Conservation (phyloP, 2,797 vertebrate genomes). For the Coregonus sp. region DNA sequence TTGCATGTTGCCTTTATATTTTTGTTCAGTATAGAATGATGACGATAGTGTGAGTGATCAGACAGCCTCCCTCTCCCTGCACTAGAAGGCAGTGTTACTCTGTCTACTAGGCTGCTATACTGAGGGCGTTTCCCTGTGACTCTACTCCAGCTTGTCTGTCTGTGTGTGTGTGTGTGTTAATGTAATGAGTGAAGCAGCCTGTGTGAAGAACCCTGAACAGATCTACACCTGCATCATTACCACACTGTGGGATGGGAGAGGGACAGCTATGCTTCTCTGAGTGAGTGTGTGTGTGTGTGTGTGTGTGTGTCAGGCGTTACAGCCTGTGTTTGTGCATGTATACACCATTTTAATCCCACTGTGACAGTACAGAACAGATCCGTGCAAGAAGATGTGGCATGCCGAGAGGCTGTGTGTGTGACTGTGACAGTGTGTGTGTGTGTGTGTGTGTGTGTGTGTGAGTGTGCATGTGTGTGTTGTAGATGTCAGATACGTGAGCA, state of each 20-base stretch:
- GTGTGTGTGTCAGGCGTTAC: neutral
- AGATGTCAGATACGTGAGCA: neutral
- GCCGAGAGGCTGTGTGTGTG: neutral
- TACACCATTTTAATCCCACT: slow-evolving; percentile 1
- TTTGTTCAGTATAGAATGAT: too few relatives aligned
- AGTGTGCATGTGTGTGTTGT: neutral
- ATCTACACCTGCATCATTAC: slow-evolving; percentile 3
- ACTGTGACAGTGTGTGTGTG: slow-evolving; percentile 2
- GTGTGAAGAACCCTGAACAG: neutral
- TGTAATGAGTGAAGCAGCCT: slow-evolving; percentile 26
- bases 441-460: slow-evolving; percentile 1
- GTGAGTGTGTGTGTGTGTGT: slow-evolving; percentile 1
- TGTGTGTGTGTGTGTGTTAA: slow-evolving; percentile 13
- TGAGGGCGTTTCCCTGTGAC: slow-evolving; percentile 52
- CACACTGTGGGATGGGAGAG: neutral
- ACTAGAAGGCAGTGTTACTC: slow-evolving; percentile 53
- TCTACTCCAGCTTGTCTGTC: slow-evolving; percentile 11
- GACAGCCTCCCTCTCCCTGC: slow-evolving; percentile 20
- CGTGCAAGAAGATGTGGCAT: neutral
- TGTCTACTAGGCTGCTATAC: neutral
- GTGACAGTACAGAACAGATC: neutral
- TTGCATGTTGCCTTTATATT: neutral
- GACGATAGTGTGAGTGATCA: neutral
- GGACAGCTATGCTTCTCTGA: neutral
- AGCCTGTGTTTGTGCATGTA: neutral